phyloP scores from a whole-genome alignment of 2,888 invertebrate species.

The Phyllotreta striolata region DNA sequence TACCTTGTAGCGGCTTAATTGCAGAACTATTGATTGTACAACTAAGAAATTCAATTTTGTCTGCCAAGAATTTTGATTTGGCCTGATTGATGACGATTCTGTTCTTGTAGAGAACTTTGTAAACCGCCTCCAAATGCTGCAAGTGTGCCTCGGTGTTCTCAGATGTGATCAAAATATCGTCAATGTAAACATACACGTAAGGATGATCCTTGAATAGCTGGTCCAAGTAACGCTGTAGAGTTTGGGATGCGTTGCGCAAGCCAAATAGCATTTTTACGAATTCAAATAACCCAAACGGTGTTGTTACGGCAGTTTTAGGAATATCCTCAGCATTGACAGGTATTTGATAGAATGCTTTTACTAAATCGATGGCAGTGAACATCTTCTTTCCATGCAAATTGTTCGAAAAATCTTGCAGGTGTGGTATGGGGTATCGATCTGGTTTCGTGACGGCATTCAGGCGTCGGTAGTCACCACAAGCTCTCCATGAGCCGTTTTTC shows the following conservation, averaged over 20 bases:
- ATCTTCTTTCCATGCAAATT: constrained; percentile 29
- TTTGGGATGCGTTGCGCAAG: background rate
- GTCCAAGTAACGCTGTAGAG: background rate
- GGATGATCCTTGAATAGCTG: no score
- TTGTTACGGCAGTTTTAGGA: constrained; percentile 6
- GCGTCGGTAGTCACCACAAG: constrained; percentile 56
- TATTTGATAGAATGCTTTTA: constrained; percentile 54
- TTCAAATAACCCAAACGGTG: constrained; percentile 50
- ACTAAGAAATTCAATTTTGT: no score
- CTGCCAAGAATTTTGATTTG: no score
- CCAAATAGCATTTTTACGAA: constrained; percentile 1
- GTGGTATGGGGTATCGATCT: constrained; percentile 48
- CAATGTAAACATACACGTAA: constrained; percentile 48
- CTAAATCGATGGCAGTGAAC: constrained; percentile 51
- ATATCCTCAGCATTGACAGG: constrained; percentile 50
- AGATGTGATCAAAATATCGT: constrained; percentile 54
- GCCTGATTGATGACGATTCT: no score
- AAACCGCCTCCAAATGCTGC: constrained; percentile 42
- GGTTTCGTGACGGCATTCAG: constrained; percentile 48
- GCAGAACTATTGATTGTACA: no score
- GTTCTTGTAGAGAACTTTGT: no score
- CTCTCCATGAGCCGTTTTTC: constrained; percentile 50
- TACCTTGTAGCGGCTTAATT: no score
- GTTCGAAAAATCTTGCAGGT: constrained; percentile 48
- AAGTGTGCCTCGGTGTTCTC: constrained; percentile 40